Conservation (phyloP, 2,113 vertebrate species). For the Pholis gunnellus region DNA sequence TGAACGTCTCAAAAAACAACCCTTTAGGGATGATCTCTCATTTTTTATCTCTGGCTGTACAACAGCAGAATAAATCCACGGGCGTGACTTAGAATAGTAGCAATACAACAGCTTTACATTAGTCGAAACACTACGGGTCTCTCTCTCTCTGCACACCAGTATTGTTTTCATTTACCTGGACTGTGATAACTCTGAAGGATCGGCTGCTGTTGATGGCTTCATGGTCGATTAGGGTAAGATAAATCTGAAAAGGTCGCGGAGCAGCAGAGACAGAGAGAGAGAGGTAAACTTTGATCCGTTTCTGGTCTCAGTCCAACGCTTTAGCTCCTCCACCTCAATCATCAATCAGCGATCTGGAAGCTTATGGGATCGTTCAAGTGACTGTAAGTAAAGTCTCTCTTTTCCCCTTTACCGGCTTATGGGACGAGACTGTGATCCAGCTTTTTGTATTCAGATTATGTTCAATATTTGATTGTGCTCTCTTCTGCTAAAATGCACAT, state of each 20-base stretch:
- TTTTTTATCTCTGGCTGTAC: slow-evolving; percentile 20
- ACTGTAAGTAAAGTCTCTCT: neutral
- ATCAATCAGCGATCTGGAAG: slow-evolving; percentile 47
- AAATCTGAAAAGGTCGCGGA: slow-evolving; percentile 59
- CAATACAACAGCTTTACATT: slow-evolving; percentile 2
- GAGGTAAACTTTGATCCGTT: slow-evolving; percentile 44
- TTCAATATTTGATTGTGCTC: neutral
- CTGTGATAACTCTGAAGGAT: slow-evolving; percentile 51
- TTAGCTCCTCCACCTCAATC: slow-evolving; percentile 38
- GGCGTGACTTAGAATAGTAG: neutral
- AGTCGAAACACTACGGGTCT: neutral
- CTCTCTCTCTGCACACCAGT: slow-evolving; percentile 21
- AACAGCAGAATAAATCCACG: slow-evolving; percentile 31
- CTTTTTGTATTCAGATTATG: neutral
- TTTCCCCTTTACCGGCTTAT: neutral
- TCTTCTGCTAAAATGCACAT: neutral
- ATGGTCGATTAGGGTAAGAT: slow-evolving; percentile 62
- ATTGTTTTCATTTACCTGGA: slow-evolving; percentile 50
- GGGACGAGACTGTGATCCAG: neutral
- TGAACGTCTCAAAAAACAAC: slow-evolving; percentile 28
- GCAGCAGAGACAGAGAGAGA: slow-evolving; percentile 8
- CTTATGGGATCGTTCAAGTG: slow-evolving; percentile 17
- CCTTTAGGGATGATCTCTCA: neutral
- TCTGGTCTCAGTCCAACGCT: slow-evolving; percentile 56
- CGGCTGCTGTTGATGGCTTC: slow-evolving; percentile 52